phyloP scores from a whole-genome alignment of 2,797 vertebrate genomes.

The Glossophaga mutica region DNA sequence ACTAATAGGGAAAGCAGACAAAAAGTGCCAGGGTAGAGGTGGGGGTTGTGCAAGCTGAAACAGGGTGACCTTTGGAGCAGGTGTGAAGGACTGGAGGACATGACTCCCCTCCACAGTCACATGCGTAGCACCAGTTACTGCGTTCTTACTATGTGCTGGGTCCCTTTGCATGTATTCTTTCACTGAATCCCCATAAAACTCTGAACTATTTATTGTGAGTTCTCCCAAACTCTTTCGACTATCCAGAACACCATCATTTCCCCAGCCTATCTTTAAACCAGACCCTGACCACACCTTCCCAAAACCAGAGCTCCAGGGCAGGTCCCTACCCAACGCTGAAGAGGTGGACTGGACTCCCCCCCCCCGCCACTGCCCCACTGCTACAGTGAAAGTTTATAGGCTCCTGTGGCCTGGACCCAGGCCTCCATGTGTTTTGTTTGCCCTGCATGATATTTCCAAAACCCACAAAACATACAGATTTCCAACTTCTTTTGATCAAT shows the following conservation, averaged over 20 bases:
- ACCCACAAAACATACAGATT: slow-evolving; percentile 14
- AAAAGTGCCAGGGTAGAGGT: background rate
- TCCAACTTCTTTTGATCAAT: slow-evolving; percentile 64
- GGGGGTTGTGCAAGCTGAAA: background rate
- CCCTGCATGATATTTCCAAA: slow-evolving; percentile 41
- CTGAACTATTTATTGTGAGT: background rate
- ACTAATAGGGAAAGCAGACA: background rate
- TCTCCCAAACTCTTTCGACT: background rate
- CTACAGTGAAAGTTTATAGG: background rate
- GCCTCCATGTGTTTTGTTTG: slow-evolving; percentile 27
- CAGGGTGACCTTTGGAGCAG: background rate
- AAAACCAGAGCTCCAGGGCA: background rate
- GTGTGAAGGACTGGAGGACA: background rate
- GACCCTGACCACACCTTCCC: background rate
- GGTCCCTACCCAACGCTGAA: background rate
- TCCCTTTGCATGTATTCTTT: background rate
- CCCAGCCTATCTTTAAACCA: background rate
- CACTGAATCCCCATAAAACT: background rate
- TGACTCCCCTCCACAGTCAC: accelerated
- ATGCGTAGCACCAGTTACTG: background rate
- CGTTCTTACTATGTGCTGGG: background rate
- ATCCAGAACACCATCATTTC: background rate
- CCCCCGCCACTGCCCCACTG: background rate
- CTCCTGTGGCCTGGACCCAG: background rate
- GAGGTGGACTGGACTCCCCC: background rate